A percentile compares a stretch with the other conserved stretches of the same genome.
Conservation (phyloP, 2,888 invertebrate species). For the Sisyra nigra region DNA sequence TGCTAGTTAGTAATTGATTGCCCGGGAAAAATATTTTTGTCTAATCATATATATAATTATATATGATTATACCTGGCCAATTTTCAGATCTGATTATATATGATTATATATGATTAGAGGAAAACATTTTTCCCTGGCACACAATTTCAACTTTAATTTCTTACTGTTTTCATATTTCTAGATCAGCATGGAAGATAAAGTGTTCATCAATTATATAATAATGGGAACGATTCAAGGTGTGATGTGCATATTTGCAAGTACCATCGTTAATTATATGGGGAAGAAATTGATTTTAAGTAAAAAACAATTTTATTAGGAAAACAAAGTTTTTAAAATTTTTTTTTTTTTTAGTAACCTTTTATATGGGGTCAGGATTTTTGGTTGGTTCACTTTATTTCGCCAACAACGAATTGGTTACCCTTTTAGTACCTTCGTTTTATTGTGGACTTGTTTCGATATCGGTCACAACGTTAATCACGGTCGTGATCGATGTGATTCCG, state of each 20-base stretch:
- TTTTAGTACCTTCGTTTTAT: conserved; percentile 5
- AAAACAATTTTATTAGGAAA: too few relatives aligned
- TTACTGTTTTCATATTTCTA: too few relatives aligned
- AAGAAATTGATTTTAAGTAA: conserved; percentile 28
- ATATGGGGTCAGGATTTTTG: conserved; percentile 3
- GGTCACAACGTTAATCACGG: conserved; percentile 1
- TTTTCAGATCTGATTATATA: too few relatives aligned
- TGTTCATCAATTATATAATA: conserved; percentile 52
- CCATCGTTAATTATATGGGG: conserved; percentile 33
- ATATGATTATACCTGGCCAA: too few relatives aligned
- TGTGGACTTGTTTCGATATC: conserved; percentile 1
- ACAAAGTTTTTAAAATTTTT: too few relatives aligned
- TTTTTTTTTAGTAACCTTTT: conserved; percentile 17
- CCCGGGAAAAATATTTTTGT: too few relatives aligned
- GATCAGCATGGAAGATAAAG: conserved; percentile 22
- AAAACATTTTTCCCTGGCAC: too few relatives aligned
- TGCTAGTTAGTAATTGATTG: too few relatives aligned
- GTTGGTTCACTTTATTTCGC: conserved; percentile 6
- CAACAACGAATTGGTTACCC: neutral
- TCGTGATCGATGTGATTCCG: conserved; percentile 8
- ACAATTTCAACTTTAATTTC: too few relatives aligned
- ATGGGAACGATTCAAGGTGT: conserved; percentile 44
- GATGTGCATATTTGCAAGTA: conserved; percentile 42
- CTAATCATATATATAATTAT: too few relatives aligned
- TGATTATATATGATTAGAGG: too few relatives aligned